These are phyloP conservation scores for Erynnis tages DNA, from an alignment of 2,888 invertebrate genomes.

Conservation along the genomic window DNA sequence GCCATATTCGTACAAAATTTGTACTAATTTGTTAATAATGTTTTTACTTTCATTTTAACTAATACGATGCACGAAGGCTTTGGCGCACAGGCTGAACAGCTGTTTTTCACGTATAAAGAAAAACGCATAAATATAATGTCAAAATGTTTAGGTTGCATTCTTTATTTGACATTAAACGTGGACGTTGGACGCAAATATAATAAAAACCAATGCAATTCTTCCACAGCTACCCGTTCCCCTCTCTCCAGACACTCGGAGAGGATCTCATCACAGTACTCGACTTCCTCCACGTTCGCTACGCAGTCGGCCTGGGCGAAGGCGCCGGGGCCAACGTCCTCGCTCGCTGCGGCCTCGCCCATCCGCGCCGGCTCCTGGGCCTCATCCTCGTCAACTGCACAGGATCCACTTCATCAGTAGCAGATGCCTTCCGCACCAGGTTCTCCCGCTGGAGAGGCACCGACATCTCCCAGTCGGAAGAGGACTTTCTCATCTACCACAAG, in stretches of 20 bases:
- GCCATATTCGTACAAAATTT: too few relatives aligned
- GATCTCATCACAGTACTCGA: constrained; percentile 91
- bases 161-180: too few relatives aligned
- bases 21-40: too few relatives aligned
- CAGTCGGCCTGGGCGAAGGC: constrained; percentile 92
- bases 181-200: too few relatives aligned
- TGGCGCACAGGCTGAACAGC: too few relatives aligned
- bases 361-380: constrained; percentile 88
- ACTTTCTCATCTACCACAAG: constrained; percentile 93
- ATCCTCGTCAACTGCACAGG: constrained; percentile 94
- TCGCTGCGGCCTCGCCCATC: constrained; percentile 91
- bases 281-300: constrained; percentile 90
- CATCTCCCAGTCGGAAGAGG: constrained; percentile 93
- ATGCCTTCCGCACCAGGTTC: constrained; percentile 92
- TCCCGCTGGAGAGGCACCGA: constrained; percentile 92
- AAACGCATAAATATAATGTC: too few relatives aligned
- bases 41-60: too few relatives aligned
- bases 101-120: too few relatives aligned
- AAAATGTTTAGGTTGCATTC: too few relatives aligned
- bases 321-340: constrained; percentile 94
- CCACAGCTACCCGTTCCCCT: constrained; percentile 89
- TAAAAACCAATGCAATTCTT: not conserved
- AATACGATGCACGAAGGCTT: too few relatives aligned
- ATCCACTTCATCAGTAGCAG: constrained; percentile 91
- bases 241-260: constrained; percentile 90